Evolutionary conservation across 2,888 invertebrate genomes (phyloP), one percentile per base, ranked within the genome.

Genomic region (Megamerina dolium): DNA sequence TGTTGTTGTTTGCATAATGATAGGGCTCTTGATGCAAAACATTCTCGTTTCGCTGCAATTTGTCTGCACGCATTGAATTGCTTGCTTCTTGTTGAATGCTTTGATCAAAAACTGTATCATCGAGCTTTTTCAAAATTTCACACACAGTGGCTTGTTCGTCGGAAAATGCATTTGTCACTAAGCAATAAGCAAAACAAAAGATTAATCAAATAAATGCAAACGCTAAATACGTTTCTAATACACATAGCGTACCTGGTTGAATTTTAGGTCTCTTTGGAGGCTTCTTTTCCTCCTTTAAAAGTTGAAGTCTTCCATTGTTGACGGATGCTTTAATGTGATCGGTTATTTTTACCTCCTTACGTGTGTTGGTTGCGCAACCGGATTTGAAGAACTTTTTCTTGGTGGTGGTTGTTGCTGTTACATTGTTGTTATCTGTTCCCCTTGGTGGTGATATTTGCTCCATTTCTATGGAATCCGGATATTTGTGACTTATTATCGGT

Each of bases 351-450:
- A 70, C 61, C 37, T 68, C 64, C 52, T 64, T 70, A 17, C 55
- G 57, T 1, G 61, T 61, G 35, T 48, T 51, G 23, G 59, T 59
- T 2, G 57, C 51, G 0, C 45, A 43, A 1, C 64, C 65, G 0
- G 67, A 65, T 46, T 66, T 70, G 29, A 70, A 70, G 45, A 70
- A 70, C 51, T 67, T 68, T 3, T 58, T 58, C 18, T 61, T 63
- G 9, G 47, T 43, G 4, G 44, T 43, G 4, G 49, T 37, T 1
- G 46, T 44, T 1, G 43, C 38, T 0, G 48, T 23, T n/a, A n/a
- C n/a, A n/a, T n/a, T n/a, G n/a, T n/a, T n/a, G n/a, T n/a, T n/a
- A n/a, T n/a, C n/a, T n/a, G n/a, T 67, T 68, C 3, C 59, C 58
- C 18, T 61, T 63, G 9, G 47, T 43, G 4, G 44, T 43, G 4